These are phyloP conservation scores for Ferdinandea cuprea DNA, from an alignment of 2,888 invertebrate species.

Conservation along the genomic window DNA sequence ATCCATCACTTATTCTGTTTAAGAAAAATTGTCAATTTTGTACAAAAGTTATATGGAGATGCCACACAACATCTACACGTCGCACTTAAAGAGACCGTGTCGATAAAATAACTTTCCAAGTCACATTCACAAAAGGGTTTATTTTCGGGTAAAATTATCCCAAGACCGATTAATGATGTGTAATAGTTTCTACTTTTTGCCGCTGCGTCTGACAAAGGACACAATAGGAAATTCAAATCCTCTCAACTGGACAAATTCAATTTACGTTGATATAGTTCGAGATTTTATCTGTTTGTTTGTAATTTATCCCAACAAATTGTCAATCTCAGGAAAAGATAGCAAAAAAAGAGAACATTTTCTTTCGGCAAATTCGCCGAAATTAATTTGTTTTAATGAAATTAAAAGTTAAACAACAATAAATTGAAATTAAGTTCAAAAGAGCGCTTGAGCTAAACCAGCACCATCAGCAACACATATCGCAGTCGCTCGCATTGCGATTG, in stretches of 20 bases:
- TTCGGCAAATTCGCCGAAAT: not conserved
- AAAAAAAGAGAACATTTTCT: not conserved
- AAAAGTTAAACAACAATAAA: slow-evolving; percentile 1
- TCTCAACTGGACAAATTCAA: not conserved
- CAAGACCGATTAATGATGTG: slow-evolving; percentile 5
- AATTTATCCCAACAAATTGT: not conserved
- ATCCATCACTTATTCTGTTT: too few species aligned
- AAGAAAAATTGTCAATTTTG: too few species aligned
- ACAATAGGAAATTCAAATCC: not conserved
- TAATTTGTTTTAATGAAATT: slow-evolving; percentile 19
- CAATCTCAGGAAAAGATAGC: not conserved
- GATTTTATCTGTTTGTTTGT: not conserved
- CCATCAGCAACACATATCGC: not conserved
- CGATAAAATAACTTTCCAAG: not conserved
- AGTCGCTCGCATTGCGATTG: not conserved
- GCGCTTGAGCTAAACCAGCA: too few species aligned
- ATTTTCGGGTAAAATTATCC: slow-evolving; percentile 6
- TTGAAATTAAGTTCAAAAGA: slow-evolving; percentile 22
- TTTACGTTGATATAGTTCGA: slow-evolving; percentile 6
- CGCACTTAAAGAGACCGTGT: not conserved
- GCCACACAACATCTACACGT: not conserved
- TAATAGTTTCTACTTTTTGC: not conserved
- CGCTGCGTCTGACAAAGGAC: slow-evolving; percentile 6
- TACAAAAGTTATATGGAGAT: too few species aligned
- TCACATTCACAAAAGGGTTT: slow-evolving; percentile 2